Evolutionary conservation across 2,888 invertebrate species (phyloP), one percentile per base, ranked within the genome.

Genomic region (Nephrotoma flavescens): DNA sequence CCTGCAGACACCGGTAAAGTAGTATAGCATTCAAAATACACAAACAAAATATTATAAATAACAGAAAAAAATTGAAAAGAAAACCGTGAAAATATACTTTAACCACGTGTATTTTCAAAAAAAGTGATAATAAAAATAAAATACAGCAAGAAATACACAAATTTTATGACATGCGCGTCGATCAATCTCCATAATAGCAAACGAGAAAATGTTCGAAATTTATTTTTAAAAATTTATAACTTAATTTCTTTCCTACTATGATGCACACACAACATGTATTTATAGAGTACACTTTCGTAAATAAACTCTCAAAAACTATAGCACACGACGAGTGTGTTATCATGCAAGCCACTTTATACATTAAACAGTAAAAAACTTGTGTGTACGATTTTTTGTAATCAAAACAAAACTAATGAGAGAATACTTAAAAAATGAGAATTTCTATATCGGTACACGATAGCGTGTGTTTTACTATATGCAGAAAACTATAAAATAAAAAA

Each of bases 101-200:
- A 42, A 84, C 84, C 84, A 84, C 84, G 84, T 84, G 84, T 84
- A 71, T 71, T 71, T 71, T 71, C 71, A 71, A 71, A 31, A 71
- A 71, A 31, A 31, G 15, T 15, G n/a, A 52, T 15, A 57, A 52
- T 15, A 52, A 15, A 15, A 52, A 52, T 52, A n/a, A 52, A 52
- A 57, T 31, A 31, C 1, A 31, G 31, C 31, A 31, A 31, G 31
- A 31, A 31, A 31, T 31, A 31, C 31, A 31, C 15, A 57, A 57
- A 57, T 57, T 57, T 15, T 71, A 31, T 71, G 71, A 71, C 71
- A 71, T 71, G 71, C 71, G 71, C 71, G 71, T 71, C 71, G 4
- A 71, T 71, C 71, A 71, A 71, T 71, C 71, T 71, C n/a, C 9
- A 31, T 31, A 19, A 31, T 31, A 31, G 31, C 7, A 9, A 71